These are phyloP conservation scores for Sorex araneus DNA, from an alignment of 2,113 vertebrate species.

Conservation along the genomic window DNA sequence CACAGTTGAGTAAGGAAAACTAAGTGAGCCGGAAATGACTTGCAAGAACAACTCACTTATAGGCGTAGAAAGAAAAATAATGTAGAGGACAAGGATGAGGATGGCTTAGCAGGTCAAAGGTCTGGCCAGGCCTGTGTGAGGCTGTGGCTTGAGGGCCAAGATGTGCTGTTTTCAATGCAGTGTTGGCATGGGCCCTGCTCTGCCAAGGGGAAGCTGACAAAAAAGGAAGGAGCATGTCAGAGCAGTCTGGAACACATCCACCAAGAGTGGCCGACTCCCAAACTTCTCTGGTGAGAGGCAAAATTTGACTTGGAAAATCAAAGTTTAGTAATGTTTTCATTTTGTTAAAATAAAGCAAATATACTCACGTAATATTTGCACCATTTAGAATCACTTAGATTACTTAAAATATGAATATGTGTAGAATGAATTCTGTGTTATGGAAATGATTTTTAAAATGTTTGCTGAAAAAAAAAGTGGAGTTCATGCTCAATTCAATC, in stretches of 20 bases:
- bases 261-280: background rate
- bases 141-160: no score
- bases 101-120: no score
- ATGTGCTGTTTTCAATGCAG: no score
- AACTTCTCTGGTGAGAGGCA: background rate
- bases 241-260: no score
- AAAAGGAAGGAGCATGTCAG: no score
- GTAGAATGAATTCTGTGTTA: background rate
- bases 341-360: conserved; percentile 26
- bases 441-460: conserved; percentile 38
- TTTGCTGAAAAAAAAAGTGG: background rate
- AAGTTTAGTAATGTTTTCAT: conserved; percentile 1
- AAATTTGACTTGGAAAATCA: conserved; percentile 37
- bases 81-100: no score
- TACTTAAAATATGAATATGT: conserved; percentile 5
- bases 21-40: background rate
- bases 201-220: no score
- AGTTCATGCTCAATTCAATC: no score
- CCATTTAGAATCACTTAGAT: conserved; percentile 52
- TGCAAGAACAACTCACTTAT: background rate
- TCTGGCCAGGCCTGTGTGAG: no score
- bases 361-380: background rate
- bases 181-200: no score
- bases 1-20: background rate
- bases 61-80: background rate